These are phyloP conservation scores for Bucco capensis DNA, from an alignment of 2,113 vertebrate species.

Conservation along the genomic window DNA sequence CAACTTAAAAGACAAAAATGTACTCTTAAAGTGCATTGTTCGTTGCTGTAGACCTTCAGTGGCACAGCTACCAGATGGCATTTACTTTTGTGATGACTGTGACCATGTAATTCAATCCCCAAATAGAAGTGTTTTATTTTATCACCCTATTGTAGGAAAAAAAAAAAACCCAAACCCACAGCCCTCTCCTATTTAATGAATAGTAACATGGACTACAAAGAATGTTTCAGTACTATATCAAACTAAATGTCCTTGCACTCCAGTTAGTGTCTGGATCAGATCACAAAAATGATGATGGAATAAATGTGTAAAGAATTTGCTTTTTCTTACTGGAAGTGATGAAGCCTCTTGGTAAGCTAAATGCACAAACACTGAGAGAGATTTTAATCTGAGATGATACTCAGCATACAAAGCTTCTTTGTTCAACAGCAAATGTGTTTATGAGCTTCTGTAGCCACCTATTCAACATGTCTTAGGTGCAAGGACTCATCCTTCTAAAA, in stretches of 20 bases:
- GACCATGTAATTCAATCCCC: constrained; percentile 52
- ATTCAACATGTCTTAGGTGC: not conserved
- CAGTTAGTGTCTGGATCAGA: not conserved
- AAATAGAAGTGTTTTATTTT: constrained; percentile 68
- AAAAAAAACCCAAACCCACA: too few relatives aligned
- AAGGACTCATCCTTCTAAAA: not conserved
- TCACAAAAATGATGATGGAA: constrained; percentile 51
- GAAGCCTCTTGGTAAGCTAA: constrained; percentile 1
- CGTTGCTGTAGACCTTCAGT: constrained; percentile 1
- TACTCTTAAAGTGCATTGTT: constrained; percentile 48
- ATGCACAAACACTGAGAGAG: not conserved
- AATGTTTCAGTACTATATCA: constrained; percentile 1
- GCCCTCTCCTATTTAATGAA: constrained; percentile 55
- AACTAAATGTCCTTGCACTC: constrained; percentile 56
- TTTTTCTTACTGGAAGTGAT: constrained; percentile 49
- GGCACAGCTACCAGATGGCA: constrained; percentile 38
- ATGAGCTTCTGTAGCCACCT: not conserved
- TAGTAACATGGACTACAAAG: constrained; percentile 37
- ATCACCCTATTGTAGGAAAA: constrained; percentile 54
- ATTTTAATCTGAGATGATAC: constrained; percentile 13
- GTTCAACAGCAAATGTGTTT: constrained; percentile 11
- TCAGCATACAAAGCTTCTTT: not conserved
- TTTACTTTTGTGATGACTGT: constrained; percentile 61
- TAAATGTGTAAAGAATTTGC: constrained; percentile 1
- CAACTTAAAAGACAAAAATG: constrained; percentile 63